A percentile compares a stretch with the other conserved stretches of the same genome.
Evolutionary conservation across 2,113 vertebrate genomes (phyloP).

Genomic region (Ivindomyrus marchei): DNA sequence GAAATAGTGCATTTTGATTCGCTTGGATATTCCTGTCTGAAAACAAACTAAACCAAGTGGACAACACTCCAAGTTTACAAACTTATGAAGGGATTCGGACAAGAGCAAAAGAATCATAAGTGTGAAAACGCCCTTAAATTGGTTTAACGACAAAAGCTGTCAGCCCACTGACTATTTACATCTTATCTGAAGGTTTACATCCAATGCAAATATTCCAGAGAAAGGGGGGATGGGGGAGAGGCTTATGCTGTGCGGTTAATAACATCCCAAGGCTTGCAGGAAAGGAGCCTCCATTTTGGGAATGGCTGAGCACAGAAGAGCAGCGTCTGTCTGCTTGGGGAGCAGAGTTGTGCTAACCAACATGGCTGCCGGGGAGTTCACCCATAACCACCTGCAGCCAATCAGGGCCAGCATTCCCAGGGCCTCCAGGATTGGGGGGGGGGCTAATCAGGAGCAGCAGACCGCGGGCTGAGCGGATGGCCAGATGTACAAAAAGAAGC

Average conservation of each 20-base stretch:
- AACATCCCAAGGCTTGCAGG: not conserved
- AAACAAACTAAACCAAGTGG: not conserved
- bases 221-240: not conserved
- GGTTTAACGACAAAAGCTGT: not conserved
- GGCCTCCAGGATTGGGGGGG: not conserved
- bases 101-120: not conserved
- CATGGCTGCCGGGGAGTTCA: not conserved
- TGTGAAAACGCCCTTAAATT: not conserved
- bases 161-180: not conserved
- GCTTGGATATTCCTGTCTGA: not conserved
- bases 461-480: not conserved
- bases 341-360: not conserved
- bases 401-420: not conserved
- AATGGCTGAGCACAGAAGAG: not conserved
- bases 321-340: not conserved
- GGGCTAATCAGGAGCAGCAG: constrained; percentile 1
- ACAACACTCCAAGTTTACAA: not conserved
- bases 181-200: not conserved
- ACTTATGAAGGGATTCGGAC: not conserved
- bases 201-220: not conserved
- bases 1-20: not conserved
- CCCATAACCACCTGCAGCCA: constrained; percentile 3
- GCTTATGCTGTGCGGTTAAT: not conserved
- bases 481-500: not conserved
- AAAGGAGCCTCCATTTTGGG: not conserved